Evolutionary conservation across 2,113 vertebrate genomes (phyloP), one percentile per base, ranked within the genome.

Genomic region (Solea solea): DNA sequence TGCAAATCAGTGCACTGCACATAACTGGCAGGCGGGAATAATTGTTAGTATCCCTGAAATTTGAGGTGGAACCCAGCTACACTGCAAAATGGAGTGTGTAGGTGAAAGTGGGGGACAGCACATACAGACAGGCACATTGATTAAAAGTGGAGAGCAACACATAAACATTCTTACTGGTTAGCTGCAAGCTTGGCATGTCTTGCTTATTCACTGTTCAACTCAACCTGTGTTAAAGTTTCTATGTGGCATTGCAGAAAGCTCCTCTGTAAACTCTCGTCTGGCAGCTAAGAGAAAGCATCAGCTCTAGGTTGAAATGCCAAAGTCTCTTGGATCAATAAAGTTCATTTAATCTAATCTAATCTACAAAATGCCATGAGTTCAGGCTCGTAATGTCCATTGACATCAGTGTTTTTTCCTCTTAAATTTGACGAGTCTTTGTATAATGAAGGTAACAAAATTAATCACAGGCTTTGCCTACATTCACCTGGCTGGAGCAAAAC

Each of bases 1-100:
- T 76, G 73, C 61, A 77, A 78, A 81, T 81, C 78, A 51, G 27
- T 62, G 64, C 67, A 55, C 16, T 50, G 40, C 58, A 51, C 44
- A 12, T 46, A 57, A 57, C 28, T 45, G 57, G 64, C 67, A 76
- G 58, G 58, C 51, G 52, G 76, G 51, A 54, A 41, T 55, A 73
- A 70, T n/a, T 21, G 9, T 64, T 68, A 57, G 71, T 70, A 64
- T 68, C 56, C 74, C 40, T 64, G 54, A 84, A 80, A 78, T 75
- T 74, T 69, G 41, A 66, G 70, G 48, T 51, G 66, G 49, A 74
- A 62, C 77, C 75, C 54, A 60, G 75, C 67, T 80, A 58, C 56
- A 69, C 52, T 69, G 76, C 78, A 82, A 78, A 80, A 80, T 82
- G 76, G 74, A 87, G 76, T 48, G 58, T 80, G 61, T 81, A 82